A percentile compares a stretch with the other conserved stretches of the same genome.
Conservation (phyloP, 2,888 invertebrate genomes). For the Trichacis sp. region DNA sequence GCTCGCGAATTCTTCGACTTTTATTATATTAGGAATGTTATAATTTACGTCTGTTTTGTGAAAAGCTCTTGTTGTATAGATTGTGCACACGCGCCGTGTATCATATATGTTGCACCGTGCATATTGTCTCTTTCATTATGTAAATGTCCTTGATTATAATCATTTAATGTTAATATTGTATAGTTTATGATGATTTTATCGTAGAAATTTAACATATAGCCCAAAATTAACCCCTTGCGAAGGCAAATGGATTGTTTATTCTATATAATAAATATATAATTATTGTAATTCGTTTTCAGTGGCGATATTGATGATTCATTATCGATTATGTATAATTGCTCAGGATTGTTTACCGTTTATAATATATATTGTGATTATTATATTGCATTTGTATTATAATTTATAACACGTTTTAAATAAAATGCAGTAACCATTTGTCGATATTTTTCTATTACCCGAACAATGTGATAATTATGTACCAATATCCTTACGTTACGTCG, state of each 20-base stretch:
- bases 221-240: constrained; percentile 51
- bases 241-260: constrained; percentile 60
- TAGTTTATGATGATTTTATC: constrained; percentile 61
- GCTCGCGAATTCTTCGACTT: too few species aligned
- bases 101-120: constrained; percentile 51
- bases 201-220: constrained; percentile 50
- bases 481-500: too few species aligned
- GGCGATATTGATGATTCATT: constrained; percentile 54
- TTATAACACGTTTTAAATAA: constrained; percentile 67
- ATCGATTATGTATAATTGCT: constrained; percentile 65
- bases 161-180: constrained; percentile 64
- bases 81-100: constrained; percentile 55
- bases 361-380: constrained; percentile 63
- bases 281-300: constrained; percentile 52
- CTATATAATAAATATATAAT: constrained; percentile 52
- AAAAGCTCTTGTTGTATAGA: constrained; percentile 60
- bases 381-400: constrained; percentile 67
- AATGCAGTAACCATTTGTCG: constrained; percentile 59
- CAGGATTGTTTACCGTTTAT: constrained; percentile 67
- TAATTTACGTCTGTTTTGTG: constrained; percentile 49
- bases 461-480: too few species aligned
- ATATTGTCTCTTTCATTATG: constrained; percentile 51
- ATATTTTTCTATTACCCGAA: too few species aligned
- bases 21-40: too few species aligned
- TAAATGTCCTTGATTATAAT: constrained; percentile 56